Base-by-base conservation (phyloP, 1,140 invertebrate genomes). In the Euwallacea fornicatus region DNA sequence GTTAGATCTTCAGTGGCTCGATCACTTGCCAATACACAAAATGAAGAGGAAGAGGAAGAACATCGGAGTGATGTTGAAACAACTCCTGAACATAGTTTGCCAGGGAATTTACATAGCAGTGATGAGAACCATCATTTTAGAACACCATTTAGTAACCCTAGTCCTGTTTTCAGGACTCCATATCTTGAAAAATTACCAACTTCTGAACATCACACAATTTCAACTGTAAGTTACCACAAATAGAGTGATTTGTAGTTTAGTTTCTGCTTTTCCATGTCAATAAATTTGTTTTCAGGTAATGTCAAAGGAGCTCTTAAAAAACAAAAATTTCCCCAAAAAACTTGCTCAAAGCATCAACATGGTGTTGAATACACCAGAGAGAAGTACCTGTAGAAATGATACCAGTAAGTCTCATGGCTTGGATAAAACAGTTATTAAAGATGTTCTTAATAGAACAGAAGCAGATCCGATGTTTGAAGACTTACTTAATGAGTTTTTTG, bases 331-430 rank as follows among this genome's bases (percentile, higher is more conserved):
- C 21, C 72, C 75, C 66, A 68, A 75, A 44, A 78, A 78, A 67
- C 59, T 78, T 15, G 77, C 75, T 11, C 62, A 76, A 43, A 77
- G 73, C 42, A 78, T 78, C 10, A 78, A 78, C 60, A 71, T 62
- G 8, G 69, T 66, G 2, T 55, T 69, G 9, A 66, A 72, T 43
- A 70, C 66, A 1, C 69, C 75, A 9, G 69, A 72, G 53, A 16
- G 62, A 7, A 47, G 41, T 21, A 64, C 58, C 43, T 3, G 62
- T 33, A 33, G 21, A 33, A 33, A 33, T 33, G 21, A 33, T 33
- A 33, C 21, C 4, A n/a, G 62, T 8, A 46, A 50, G 43, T 16
- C 59, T 61, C 4, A 59, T 9, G 58, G 44, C 61, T 47, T 70
- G 10, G 33, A 42, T n/a, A 53, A 72, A 9, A 69, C 73, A 13